A percentile compares a stretch with the other conserved stretches of the same genome.
phyloP scores from a whole-genome alignment of 2,797 vertebrate genomes.

The Pelobates cultripes region DNA sequence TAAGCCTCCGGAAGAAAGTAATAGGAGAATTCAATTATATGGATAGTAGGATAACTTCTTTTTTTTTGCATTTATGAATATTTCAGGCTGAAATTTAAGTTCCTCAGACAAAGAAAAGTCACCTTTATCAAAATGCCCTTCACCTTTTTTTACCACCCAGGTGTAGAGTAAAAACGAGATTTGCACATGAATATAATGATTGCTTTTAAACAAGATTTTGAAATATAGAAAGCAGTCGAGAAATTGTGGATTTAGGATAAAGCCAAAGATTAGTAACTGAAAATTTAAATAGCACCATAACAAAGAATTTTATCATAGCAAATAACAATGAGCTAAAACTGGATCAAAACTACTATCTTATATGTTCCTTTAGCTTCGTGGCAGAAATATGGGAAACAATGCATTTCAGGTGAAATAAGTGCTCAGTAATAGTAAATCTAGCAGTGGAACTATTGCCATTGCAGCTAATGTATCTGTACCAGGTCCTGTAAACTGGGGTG shows the following conservation, averaged over 20 bases:
- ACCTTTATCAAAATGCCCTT: conserved; percentile 35
- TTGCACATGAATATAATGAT: conserved; percentile 28
- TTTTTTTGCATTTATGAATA: conserved; percentile 49
- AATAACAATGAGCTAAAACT: background rate
- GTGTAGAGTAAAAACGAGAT: conserved; percentile 4
- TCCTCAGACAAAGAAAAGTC: conserved; percentile 36
- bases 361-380: background rate
- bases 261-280: background rate
- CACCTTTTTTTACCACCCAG: conserved; percentile 13
- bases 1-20: conserved; percentile 18
- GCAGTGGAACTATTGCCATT: too few relatives aligned
- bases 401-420: background rate
- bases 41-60: conserved; percentile 38
- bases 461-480: too few relatives aligned
- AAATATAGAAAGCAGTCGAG: conserved; percentile 3
- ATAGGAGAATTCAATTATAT: conserved; percentile 51
- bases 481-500: too few relatives aligned
- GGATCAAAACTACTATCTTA: background rate
- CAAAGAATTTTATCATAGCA: background rate
- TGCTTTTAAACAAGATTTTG: conserved; percentile 30
- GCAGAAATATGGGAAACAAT: background rate
- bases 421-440: background rate
- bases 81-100: conserved; percentile 44
- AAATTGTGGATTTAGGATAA: conserved; percentile 1
- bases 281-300: background rate